Base-by-base conservation (phyloP, 2,113 vertebrate genomes). In the Gallinago undulata region DNA sequence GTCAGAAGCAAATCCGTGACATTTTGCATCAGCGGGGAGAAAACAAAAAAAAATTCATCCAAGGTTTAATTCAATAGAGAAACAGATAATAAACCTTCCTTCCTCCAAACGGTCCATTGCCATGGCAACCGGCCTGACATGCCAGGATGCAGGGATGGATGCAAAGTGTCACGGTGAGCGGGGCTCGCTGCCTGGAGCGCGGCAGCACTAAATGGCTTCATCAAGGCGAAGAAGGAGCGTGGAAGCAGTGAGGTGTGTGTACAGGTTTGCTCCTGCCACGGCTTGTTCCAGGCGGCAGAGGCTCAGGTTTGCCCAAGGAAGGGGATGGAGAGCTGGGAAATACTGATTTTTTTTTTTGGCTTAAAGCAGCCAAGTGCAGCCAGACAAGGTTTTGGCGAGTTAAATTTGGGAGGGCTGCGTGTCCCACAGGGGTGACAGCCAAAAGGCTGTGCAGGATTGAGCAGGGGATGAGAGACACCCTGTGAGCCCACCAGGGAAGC, bases 1-100 rank as follows among this genome's bases (percentile, higher is more conserved):
- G 69, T 88, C 87, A 43, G 72, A 31, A 41, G 27, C 72, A 51
- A 62, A 93, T 39, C 78, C 4, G 1, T 66, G 88, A 28, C 90
- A 22, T 66, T 93, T 76, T 60, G 24, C 51, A 51, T 84, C 75
- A 21, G 51, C 9, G 3, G 64, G 53, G 79, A 66, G 68, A 41
- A 80, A 80, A 30, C 24, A 55, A 55, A 43, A 43, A 43, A 39
- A 51, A 75, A 56, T 59, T 66, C 41, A 90, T 84, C 90, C 48
- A 2, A 43, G 95, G n/a, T 47, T 95, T 41, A 28, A 87, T 97
- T 96, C 94, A 69, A 37, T 69, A 69, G 78, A 80, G 79, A 31
- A 89, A n/a, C 74, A 27, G 94, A 66, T 76, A 73, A 94, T 21
- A 78, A 94, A 60, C 9, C 87, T 45, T 9, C 70, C 82, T 17